Evolutionary conservation across 2,888 invertebrate genomes (phyloP), one percentile per base, ranked within the genome.

Genomic region (Carterocephalus palaemon): DNA sequence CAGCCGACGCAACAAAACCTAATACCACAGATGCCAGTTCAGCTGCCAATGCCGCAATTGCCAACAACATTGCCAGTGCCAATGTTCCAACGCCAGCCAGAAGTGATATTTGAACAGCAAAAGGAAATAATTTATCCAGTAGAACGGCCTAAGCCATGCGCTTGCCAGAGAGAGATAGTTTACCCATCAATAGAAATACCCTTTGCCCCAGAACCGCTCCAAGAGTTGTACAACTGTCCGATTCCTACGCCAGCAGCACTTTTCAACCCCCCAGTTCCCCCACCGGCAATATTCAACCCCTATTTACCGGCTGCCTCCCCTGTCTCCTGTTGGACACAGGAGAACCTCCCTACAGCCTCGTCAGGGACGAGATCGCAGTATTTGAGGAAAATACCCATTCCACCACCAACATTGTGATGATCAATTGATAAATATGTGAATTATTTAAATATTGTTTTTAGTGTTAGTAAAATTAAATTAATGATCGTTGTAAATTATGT

Each of bases 341-440:
- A 16, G 12, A 12, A 23, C 1, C n/a, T 20, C 0, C 32, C 24
- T 0, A 9, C 15, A 9, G 16, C 24, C 3, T 3, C n/a, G 3
- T 16, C 9, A 1, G 23, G 23, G 0, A 15, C 23, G 2, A 32
- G 23, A 5, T 29, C 29, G 7, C 31, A 32, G 2, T 40, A 31
- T 32, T 17, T 40, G n/a, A 32, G 40, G 16, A 40, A 40, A 3
- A 24, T 40, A 15, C 40, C 40, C 3, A 40, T 40, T 4, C 40
- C 40, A 1, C 40, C 40, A 4, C 40, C 40, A 1, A 40, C 40
- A 2, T 16, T 40, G 23, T 40, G 15, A 32, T 20, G n/a, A n/a
- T n/a, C n/a, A n/a, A n/a, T n/a, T n/a, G n/a, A n/a, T n/a, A n/a
- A n/a, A n/a, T n/a, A n/a, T n/a, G n/a, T n/a, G n/a, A n/a, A n/a